Base-by-base conservation (phyloP, 2,888 invertebrate species). In the Harpalus rubripes region DNA sequence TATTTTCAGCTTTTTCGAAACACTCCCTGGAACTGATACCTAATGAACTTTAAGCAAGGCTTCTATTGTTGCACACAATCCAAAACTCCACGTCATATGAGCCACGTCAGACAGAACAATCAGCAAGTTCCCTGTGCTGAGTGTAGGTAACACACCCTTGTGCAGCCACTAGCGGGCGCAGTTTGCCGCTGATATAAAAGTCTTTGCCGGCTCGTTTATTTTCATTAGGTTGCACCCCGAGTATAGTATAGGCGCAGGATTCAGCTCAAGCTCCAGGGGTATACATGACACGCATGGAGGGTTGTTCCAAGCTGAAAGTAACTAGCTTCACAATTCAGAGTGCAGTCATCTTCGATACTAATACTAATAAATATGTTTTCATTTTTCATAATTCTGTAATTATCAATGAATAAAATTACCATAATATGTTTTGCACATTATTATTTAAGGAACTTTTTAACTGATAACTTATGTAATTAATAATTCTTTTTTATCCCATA, bases 191-290 rank as follows among this genome's bases (percentile, higher is more conserved):
- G 82, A 81, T 86, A 88, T 88, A 87, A 87, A 83, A 88, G 87
- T 88, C 87, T 88, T 88, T 87, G 86, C 83, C 85, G 86, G 88
- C 87, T 89, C 88, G 88, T 89, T 89, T 89, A 88, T 89, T 89
- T 89, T 89, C 89, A 89, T 89, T 89, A 89, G 86, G 78, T 32
- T 76, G 78, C 58, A 78, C 58, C 78, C 58, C 58, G 76, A 12
- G 76, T 65, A n/a, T 65, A 59, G 32, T 32, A 32, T 32, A 32
- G 32, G 32, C 32, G 15, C 6, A 56, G 56, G 56, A 56, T 56
- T 56, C 56, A 56, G 56, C 15, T 2, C 7, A 1, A 52, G 10
- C 44, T 12, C 44, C 44, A 52, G 44, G 44, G 44, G 44, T 52
- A 12, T 52, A 12, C 44, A 52, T 52, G 10, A 52, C 44, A 52